Evolutionary conservation across 2,113 vertebrate genomes (phyloP), one percentile per base, ranked within the genome.

Genomic region (Octodon degus): DNA sequence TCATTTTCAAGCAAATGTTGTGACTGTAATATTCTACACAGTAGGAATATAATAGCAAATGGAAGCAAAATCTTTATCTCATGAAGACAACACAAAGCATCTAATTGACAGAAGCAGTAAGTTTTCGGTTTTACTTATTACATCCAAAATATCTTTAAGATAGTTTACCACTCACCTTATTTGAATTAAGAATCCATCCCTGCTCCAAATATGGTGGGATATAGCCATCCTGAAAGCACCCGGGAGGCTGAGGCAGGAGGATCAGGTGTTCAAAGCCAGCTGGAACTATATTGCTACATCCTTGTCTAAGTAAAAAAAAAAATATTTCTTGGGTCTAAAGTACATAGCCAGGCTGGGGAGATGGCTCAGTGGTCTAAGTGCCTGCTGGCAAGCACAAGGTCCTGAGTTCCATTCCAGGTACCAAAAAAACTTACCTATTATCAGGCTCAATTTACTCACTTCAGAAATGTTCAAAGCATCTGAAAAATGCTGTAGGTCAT

Each of bases 71-170:
- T 3, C 17, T 5, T 2, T 81, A 25, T 63, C 7, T 14, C 55
- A 67, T 24, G 4, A 84, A 96, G 77, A 34, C 20, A 81, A 84
- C 76, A 50, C 63, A 89, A 87, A 92, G 50, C 19, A n/a, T 89
- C 17, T 89, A 50, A 91, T 13, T 17, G 47, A 77, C 7, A n/a
- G 22, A 92, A 14, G 55, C 55, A 58, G 58, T 74, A 30, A 55
- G n/a, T 72, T 86, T 62, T 70, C 27, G 80, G 22, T 77, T 10
- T 65, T 47, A 70, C 63, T 58, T 53, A 84, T 86, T 86, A 83
- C 12, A 25, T 2, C 22, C 30, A 40, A 22, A 37, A 93, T 65
- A 55, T n/a, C 34, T 22, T 63, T 68, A 12, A 83, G 14, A 70
- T 30, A 86, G 50, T 68, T 91, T 37, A 72, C 34, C 47, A 34